Conservation (phyloP, 2,888 invertebrate genomes). For the Tigriopus californicus region DNA sequence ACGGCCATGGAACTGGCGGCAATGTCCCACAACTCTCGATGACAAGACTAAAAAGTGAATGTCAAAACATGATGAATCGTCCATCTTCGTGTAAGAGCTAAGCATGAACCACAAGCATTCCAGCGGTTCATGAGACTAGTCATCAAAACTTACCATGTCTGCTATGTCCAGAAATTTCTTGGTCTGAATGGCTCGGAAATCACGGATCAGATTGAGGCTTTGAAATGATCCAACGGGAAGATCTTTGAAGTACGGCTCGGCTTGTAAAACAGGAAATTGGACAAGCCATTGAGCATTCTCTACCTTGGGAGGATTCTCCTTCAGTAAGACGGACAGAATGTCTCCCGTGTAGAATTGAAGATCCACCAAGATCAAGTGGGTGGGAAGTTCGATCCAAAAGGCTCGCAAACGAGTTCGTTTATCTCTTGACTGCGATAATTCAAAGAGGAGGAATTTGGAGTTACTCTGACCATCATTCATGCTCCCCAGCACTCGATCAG, state of each 20-base stretch:
- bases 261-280: not conserved
- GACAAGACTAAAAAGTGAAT: not conserved
- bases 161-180: too few relatives aligned
- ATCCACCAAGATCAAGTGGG: slow-evolving; percentile 36
- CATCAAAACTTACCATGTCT: too few relatives aligned
- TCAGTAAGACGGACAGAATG: slow-evolving; percentile 47
- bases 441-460: not conserved
- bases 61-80: too few relatives aligned
- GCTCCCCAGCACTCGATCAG: too few relatives aligned
- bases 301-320: slow-evolving; percentile 16
- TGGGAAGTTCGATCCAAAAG: not conserved
- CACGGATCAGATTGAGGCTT: not conserved
- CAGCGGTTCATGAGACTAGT: too few relatives aligned
- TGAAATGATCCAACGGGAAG: not conserved
- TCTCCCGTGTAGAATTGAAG: slow-evolving; percentile 54
- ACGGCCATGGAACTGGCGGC: slow-evolving; percentile 29
- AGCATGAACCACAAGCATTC: too few relatives aligned
- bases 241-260: not conserved
- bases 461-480: slow-evolving; percentile 32
- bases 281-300: slow-evolving; percentile 6
- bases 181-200: not conserved
- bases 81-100: too few relatives aligned
- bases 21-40: slow-evolving; percentile 23
- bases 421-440: not conserved
- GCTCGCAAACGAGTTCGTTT: not conserved